A percentile compares a stretch with the other conserved stretches of the same genome.
phyloP scores from a whole-genome alignment of 2,797 vertebrate species.

The Labroides dimidiatus region DNA sequence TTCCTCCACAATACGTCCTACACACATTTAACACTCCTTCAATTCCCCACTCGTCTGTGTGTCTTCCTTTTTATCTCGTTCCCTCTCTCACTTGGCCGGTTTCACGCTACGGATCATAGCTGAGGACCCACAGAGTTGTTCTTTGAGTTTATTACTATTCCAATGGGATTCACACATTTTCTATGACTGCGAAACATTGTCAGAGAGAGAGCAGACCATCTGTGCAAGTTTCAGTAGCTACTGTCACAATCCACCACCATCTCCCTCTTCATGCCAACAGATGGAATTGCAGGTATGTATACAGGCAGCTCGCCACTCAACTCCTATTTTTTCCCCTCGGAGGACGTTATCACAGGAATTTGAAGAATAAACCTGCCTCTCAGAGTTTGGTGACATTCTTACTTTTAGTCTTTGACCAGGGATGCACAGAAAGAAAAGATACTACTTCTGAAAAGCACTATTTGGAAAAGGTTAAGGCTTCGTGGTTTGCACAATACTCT shows the following conservation, averaged over 20 bases:
- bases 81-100: slow-evolving; percentile 30
- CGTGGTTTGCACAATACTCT: not conserved
- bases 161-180: slow-evolving; percentile 66
- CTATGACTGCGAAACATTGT: slow-evolving; percentile 62
- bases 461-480: not conserved
- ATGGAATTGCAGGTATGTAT: slow-evolving; percentile 51
- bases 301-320: slow-evolving; percentile 36
- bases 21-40: slow-evolving; percentile 33
- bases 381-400: slow-evolving; percentile 4
- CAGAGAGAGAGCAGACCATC: slow-evolving; percentile 70
- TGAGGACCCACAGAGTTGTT: slow-evolving; percentile 54
- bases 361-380: slow-evolving; percentile 35
- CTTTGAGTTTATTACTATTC: slow-evolving; percentile 63
- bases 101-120: slow-evolving; percentile 40
- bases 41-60: slow-evolving; percentile 29
- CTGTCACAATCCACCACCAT: slow-evolving; percentile 27
- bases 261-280: slow-evolving; percentile 61
- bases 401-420: slow-evolving; percentile 6
- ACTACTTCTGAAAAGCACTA: slow-evolving; percentile 2
- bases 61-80: slow-evolving; percentile 24
- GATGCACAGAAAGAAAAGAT: not conserved
- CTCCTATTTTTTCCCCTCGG: slow-evolving; percentile 28
- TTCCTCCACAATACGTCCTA: slow-evolving; percentile 31
- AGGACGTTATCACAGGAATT: slow-evolving; percentile 15
- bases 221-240: slow-evolving; percentile 52